Conservation (phyloP, 2,888 invertebrate genomes). For the Cephus sareptanus region DNA sequence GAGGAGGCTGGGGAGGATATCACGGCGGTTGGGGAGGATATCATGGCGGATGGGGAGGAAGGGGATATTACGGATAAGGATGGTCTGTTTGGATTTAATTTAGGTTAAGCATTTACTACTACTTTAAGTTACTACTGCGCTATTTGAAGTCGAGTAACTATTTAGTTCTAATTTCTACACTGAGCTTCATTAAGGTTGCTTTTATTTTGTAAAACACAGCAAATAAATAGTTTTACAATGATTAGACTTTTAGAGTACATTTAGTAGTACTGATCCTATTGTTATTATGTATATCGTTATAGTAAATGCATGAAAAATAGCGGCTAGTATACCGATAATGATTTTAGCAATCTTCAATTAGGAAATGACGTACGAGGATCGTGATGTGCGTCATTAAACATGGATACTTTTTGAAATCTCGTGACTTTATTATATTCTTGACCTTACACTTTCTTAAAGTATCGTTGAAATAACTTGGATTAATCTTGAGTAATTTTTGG, state of each 20-base stretch:
- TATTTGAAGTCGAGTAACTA: background rate
- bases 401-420: background rate
- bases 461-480: background rate
- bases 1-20: too few species aligned
- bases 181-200: background rate
- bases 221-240: background rate
- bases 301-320: background rate
- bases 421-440: background rate
- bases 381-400: background rate
- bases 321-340: background rate
- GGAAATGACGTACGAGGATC: background rate
- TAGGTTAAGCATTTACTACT: background rate
- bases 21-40: background rate
- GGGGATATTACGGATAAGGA: background rate
- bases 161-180: background rate
- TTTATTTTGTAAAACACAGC: background rate
- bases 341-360: background rate
- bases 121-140: background rate
- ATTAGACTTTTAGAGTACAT: background rate
- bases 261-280: background rate
- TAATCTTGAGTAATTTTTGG: background rate
- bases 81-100: background rate
- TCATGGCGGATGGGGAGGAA: background rate
- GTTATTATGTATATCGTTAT: background rate
- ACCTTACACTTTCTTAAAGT: constrained; percentile 39